phyloP scores from a whole-genome alignment of 2,888 invertebrate species.

The Tricholauxania praeusta region DNA sequence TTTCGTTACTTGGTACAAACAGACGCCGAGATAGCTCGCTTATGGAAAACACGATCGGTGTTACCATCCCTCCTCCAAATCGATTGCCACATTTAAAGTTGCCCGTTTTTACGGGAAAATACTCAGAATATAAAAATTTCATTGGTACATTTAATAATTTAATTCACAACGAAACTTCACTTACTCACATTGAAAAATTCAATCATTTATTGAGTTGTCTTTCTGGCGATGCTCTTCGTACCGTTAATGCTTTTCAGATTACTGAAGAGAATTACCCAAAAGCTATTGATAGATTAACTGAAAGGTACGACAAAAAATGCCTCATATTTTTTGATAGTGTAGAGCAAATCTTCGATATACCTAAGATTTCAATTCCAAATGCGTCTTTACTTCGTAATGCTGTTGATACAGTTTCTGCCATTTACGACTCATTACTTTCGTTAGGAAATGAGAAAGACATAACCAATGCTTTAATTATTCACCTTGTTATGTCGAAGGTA shows the following conservation, averaged over 20 bases:
- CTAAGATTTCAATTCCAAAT: conserved; percentile 42
- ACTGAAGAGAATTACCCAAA: conserved; percentile 42
- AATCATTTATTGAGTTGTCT: conserved; percentile 42
- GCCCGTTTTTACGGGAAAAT: conserved; percentile 37
- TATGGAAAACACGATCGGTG: too few species aligned
- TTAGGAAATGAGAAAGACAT: conserved; percentile 43
- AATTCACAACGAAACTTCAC: conserved; percentile 29
- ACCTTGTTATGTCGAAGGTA: conserved; percentile 44
- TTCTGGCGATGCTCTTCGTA: conserved; percentile 42
- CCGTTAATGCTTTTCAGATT: conserved; percentile 41
- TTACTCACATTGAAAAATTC: conserved; percentile 42
- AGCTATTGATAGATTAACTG: conserved; percentile 38
- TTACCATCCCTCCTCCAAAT: too few species aligned
- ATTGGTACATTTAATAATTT: conserved; percentile 36
- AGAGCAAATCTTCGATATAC: conserved; percentile 42
- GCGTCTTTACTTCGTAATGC: conserved; percentile 40
- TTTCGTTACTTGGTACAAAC: too few species aligned
- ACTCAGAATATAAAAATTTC: conserved; percentile 40
- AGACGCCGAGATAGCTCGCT: too few species aligned
- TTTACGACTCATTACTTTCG: conserved; percentile 42
- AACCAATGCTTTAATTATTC: conserved; percentile 42
- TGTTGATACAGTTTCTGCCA: conserved; percentile 44
- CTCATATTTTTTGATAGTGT: conserved; percentile 45
- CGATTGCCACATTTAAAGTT: conserved; percentile 36
- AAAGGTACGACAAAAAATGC: conserved; percentile 42